Base-by-base conservation (phyloP, 2,797 vertebrate species). In the Pyrocephalus nanus region DNA sequence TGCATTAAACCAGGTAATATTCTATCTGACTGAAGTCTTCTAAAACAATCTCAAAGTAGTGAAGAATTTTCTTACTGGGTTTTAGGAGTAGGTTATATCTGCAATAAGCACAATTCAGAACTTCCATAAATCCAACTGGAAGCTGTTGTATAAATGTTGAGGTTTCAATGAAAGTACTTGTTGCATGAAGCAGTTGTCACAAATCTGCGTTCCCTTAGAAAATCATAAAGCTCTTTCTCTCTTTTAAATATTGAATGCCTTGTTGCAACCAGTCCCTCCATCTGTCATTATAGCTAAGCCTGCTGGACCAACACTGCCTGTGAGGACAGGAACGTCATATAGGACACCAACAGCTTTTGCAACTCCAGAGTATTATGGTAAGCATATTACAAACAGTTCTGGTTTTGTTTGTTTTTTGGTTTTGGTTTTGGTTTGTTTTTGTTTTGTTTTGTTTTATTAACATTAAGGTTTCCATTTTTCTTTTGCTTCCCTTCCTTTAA, bases 281-380 rank as follows among this genome's bases (percentile, higher is more conserved):
- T 67, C 91, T 66, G 38, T 79, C 48, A 72, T 69, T 74, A 21
- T 81, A 90, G 86, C 95, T 78, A 97, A 91, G 54, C 92, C 97
- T 8, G 94, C 95, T 22, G 80, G 93, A 85, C 93, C 96, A 89
- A 96, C 97, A 43, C 7, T 79, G 16, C 77, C 91, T 48, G 93
- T 97, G 77, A 97, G 81, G 93, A 89, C 83, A 87, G 96, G 96
- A 65, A 92, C n/a, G 0, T 85, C 96, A 30, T 95, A 92, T 90
- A 98, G 97, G 92, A 88, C 80, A 3, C 98, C 98, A 53, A 98
- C 98, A 55, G 97, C 73, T 92, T 96, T 98, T 86, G 96, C 98
- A 92, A 98, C 97, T 32, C 97, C 95, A 71, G 98, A 98, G 40
- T 97, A 98, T 61, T 81, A 97, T 50, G 97, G 98, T 98, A 65